Conservation (phyloP, 2,888 invertebrate species). For the Scaptomyza polygonia region DNA sequence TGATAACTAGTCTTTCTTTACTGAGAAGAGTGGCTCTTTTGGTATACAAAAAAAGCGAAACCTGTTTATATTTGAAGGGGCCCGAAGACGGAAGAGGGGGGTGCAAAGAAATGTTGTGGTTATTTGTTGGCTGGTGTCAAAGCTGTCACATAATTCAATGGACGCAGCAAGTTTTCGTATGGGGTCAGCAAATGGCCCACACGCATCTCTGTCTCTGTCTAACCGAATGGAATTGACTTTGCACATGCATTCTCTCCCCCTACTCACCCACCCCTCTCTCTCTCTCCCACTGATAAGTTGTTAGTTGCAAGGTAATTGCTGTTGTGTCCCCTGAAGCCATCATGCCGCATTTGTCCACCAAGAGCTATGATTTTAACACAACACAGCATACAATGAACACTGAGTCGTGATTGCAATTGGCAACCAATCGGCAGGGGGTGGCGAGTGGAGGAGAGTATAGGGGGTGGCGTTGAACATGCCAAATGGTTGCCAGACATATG, state of each 20-base stretch:
- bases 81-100: conserved; percentile 30
- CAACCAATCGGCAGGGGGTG: conserved; percentile 38
- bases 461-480: conserved; percentile 10
- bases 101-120: conserved; percentile 30
- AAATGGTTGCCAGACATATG: conserved; percentile 67
- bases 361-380: conserved; percentile 70
- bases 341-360: conserved; percentile 79
- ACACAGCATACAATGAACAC: conserved; percentile 22
- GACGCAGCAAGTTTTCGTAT: conserved; percentile 59
- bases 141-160: conserved; percentile 78
- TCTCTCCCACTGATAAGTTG: conserved; percentile 11
- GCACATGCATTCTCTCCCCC: conserved; percentile 18
- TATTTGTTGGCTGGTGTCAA: conserved; percentile 78
- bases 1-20: conserved; percentile 26
- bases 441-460: neutral
- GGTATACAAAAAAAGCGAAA: too few species aligned
- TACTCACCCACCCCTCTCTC: neutral
- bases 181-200: conserved; percentile 75
- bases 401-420: conserved; percentile 77
- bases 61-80: conserved; percentile 63
- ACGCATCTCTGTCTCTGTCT: conserved; percentile 63
- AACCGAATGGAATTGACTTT: conserved; percentile 7
- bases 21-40: conserved; percentile 18
- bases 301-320: conserved; percentile 68
- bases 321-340: conserved; percentile 74